Conservation (phyloP, 2,888 invertebrate species). For the Nymphalis c-album region DNA sequence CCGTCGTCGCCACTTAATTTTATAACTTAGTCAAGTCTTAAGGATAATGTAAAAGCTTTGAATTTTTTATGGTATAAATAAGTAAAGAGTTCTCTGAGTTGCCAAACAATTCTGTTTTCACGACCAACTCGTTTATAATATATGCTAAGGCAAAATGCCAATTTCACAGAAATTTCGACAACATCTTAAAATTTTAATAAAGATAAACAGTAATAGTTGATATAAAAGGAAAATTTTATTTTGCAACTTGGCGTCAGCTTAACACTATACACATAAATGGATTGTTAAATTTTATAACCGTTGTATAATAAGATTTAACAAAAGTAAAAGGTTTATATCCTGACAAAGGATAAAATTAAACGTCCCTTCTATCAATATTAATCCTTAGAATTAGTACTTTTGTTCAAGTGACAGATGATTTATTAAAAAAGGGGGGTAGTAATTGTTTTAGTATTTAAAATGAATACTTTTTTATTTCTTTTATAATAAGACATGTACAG, state of each 20-base stretch:
- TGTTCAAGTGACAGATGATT: too few relatives aligned
- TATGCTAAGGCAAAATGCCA: constrained; percentile 19
- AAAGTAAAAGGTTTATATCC: too few relatives aligned
- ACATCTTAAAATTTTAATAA: constrained; percentile 13
- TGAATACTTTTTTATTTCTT: too few relatives aligned
- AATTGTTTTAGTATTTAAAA: too few relatives aligned
- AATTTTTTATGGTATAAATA: constrained; percentile 5
- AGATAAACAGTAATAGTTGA: not conserved
- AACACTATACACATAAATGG: too few relatives aligned
- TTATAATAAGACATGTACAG: too few relatives aligned
- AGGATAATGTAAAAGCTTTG: constrained; percentile 6
- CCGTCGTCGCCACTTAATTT: not conserved
- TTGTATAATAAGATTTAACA: too few relatives aligned
- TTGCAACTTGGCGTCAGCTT: not conserved
- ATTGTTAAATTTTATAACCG: too few relatives aligned
- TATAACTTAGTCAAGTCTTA: not conserved
- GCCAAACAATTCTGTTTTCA: constrained; percentile 12
- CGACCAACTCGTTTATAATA: constrained; percentile 19
- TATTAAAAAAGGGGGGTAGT: too few relatives aligned
- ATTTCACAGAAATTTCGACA: constrained; percentile 17
- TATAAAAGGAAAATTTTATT: constrained; percentile 3
- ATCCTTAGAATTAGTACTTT: too few relatives aligned
- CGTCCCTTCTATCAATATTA: too few relatives aligned
- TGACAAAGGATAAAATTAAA: too few relatives aligned
- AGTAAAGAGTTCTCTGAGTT: constrained; percentile 9